Conservation (phyloP, 1,140 invertebrate species). For the Nephotettix cincticeps region DNA sequence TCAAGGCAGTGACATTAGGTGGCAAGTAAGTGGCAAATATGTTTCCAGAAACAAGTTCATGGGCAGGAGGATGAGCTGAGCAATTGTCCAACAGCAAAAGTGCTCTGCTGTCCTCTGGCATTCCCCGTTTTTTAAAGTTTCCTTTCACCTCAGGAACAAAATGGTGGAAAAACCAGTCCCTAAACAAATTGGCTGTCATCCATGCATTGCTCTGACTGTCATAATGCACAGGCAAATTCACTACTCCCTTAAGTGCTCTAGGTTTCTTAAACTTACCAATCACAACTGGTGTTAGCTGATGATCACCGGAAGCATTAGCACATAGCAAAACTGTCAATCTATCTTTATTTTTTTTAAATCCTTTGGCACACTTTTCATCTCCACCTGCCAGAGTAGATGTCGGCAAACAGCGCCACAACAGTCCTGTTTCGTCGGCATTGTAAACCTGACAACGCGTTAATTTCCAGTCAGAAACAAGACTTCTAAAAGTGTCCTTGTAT, state of each 20-base stretch:
- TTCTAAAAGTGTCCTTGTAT: background rate
- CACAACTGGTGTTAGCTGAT: conserved; percentile 43
- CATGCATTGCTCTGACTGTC: conserved; percentile 46
- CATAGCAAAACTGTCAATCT: conserved; percentile 25
- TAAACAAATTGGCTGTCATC: conserved; percentile 49
- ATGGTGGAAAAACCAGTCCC: conserved; percentile 36
- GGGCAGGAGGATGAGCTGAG: conserved; percentile 34
- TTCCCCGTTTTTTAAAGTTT: conserved; percentile 19
- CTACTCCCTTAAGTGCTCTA: conserved; percentile 50
- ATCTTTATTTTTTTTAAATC: conserved; percentile 21
- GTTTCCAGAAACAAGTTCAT: conserved; percentile 34
- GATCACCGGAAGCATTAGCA: conserved; percentile 20
- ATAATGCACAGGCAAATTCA: conserved; percentile 37
- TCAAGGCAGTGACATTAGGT: conserved; percentile 47
- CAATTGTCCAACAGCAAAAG: conserved; percentile 46
- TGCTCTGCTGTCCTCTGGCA: conserved; percentile 38
- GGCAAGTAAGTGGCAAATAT: conserved; percentile 44
- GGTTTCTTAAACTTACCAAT: conserved; percentile 51
- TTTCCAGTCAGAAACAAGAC: background rate
- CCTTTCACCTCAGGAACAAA: conserved; percentile 29
- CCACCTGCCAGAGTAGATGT: background rate
- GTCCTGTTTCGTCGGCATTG: too few relatives aligned
- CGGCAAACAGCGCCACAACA: conserved; percentile 12
- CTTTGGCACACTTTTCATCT: conserved; percentile 5
- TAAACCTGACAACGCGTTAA: conserved; percentile 4